Evolutionary conservation across 2,888 invertebrate genomes (phyloP).

Genomic region (Thyatira batis): DNA sequence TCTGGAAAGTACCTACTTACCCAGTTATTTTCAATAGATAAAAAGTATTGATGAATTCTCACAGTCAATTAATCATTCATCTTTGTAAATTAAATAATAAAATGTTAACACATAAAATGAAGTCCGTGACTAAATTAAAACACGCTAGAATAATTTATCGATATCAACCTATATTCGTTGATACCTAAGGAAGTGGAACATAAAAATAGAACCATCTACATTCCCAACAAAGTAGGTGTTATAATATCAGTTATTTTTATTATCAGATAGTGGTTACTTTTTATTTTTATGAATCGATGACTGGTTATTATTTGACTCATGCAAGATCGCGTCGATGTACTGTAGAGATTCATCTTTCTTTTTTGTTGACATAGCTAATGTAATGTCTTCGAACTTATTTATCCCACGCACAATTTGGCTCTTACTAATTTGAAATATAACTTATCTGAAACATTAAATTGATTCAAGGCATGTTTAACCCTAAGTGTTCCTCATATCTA

Average conservation of each 20-base stretch:
- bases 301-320: slow-evolving; percentile 53
- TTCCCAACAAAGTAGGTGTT: slow-evolving; percentile 37
- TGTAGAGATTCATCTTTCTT: slow-evolving; percentile 40
- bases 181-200: slow-evolving; percentile 31
- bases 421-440: slow-evolving; percentile 9
- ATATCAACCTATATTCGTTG: slow-evolving; percentile 13
- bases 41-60: too few species aligned
- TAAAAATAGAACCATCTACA: slow-evolving; percentile 27
- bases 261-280: slow-evolving; percentile 43
- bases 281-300: slow-evolving; percentile 50
- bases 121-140: too few species aligned
- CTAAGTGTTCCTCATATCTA: too few species aligned
- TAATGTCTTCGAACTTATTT: slow-evolving; percentile 45
- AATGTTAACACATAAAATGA: too few species aligned
- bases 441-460: not conserved
- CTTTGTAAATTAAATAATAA: too few species aligned
- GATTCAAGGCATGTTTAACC: not conserved
- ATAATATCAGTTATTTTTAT: slow-evolving; percentile 49
- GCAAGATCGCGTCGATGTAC: slow-evolving; percentile 37
- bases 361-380: slow-evolving; percentile 56
- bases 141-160: slow-evolving; percentile 16
- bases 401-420: slow-evolving; percentile 39
- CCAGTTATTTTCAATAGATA: too few species aligned
- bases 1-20: too few species aligned
- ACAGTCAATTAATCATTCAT: too few species aligned